Percentiles rank a stretch among this genome's conserved stretches.
Evolutionary conservation across 1,140 invertebrate species (phyloP).

Genomic region (Drosophila pruinosa): DNA sequence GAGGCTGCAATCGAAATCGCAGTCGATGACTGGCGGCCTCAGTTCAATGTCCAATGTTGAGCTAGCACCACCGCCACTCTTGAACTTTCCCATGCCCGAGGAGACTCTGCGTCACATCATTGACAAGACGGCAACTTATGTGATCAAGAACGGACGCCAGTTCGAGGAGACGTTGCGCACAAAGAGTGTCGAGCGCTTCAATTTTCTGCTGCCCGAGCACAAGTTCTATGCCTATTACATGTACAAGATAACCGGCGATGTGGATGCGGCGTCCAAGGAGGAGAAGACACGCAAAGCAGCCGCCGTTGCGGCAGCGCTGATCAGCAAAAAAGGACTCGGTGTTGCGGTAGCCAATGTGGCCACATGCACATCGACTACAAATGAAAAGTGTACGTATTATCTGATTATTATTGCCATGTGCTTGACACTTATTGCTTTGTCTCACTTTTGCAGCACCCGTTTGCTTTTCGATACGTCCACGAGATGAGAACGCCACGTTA

Average conservation of each 20-base stretch:
- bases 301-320: conserved; percentile 64
- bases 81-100: conserved; percentile 87
- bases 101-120: conserved; percentile 93
- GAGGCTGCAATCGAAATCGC: neutral
- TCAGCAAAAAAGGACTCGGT: conserved; percentile 73
- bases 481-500: conserved; percentile 88
- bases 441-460: conserved; percentile 86
- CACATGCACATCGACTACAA: neutral
- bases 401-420: neutral
- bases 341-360: neutral
- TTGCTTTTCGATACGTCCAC: conserved; percentile 92
- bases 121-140: conserved; percentile 97
- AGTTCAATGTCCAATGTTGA: neutral
- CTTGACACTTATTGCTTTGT: neutral
- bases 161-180: conserved; percentile 94
- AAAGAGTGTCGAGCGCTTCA: conserved; percentile 93
- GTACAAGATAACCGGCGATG: conserved; percentile 84
- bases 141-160: conserved; percentile 95
- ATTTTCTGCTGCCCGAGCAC: conserved; percentile 89
- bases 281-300: conserved; percentile 68
- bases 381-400: conserved; percentile 16
- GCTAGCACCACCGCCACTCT: conserved; percentile 51
- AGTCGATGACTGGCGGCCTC: neutral
- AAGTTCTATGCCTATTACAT: conserved; percentile 91
- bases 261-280: conserved; percentile 77